Evolutionary conservation across 2,113 vertebrate species (phyloP).

Genomic region (Hemibagrus wyckioides): DNA sequence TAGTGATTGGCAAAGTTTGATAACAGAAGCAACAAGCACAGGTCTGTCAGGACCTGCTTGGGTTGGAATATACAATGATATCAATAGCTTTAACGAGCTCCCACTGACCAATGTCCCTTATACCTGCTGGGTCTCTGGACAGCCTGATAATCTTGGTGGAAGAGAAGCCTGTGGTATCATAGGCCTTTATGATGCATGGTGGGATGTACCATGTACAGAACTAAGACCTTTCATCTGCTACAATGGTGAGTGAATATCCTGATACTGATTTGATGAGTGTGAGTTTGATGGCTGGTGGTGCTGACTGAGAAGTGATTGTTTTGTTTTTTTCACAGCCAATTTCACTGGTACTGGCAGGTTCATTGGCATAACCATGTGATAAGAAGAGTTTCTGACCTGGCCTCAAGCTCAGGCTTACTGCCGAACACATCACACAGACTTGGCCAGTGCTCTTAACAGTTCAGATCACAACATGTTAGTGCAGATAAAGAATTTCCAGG

Average conservation of each 20-base stretch:
- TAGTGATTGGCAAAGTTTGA: background rate
- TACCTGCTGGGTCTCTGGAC: background rate
- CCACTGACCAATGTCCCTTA: background rate
- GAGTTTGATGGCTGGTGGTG: too few species aligned
- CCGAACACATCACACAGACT: background rate
- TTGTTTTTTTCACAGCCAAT: too few species aligned
- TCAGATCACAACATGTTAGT: too few species aligned
- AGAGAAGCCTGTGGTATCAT: constrained; percentile 8
- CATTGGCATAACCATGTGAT: too few species aligned
- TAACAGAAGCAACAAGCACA: background rate
- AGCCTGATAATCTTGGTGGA: background rate
- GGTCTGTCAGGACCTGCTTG: background rate
- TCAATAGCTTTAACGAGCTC: background rate
- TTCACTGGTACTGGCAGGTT: too few species aligned
- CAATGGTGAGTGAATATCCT: too few species aligned
- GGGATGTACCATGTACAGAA: background rate
- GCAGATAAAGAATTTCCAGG: fast-evolving
- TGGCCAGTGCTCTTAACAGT: too few species aligned
- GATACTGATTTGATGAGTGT: background rate
- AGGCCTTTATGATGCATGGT: background rate
- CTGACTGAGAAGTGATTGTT: background rate
- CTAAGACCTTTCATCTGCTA: too few species aligned
- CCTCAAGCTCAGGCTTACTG: background rate
- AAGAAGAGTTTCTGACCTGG: background rate
- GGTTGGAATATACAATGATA: constrained; percentile 33